phyloP scores from a whole-genome alignment of 2,113 vertebrate species.

The Ranitomeya imitator region DNA sequence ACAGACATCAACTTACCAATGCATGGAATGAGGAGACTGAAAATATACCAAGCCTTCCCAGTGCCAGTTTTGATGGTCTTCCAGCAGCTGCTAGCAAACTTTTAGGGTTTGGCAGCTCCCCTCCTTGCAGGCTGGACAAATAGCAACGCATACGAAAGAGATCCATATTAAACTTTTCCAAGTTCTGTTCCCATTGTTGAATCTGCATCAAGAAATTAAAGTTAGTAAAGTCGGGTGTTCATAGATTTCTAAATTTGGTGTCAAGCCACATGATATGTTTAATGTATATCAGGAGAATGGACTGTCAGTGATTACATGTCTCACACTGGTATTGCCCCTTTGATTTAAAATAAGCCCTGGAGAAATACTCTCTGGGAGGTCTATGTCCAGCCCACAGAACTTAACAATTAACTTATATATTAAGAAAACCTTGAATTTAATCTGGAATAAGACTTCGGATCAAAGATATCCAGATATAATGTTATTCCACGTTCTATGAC shows the following conservation, averaged over 20 bases:
- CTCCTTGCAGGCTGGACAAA: slow-evolving; percentile 91
- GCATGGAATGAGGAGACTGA: slow-evolving; percentile 96
- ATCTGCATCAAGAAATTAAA: slow-evolving; percentile 74
- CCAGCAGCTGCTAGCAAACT: slow-evolving; percentile 89
- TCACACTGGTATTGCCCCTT: too few relatives aligned
- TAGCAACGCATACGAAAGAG: slow-evolving; percentile 96
- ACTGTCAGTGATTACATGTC: too few relatives aligned
- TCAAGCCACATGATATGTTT: background rate
- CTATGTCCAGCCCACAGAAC: too few relatives aligned
- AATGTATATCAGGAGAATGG: too few relatives aligned
- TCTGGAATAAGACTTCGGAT: too few relatives aligned
- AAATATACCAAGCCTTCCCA: slow-evolving; percentile 91
- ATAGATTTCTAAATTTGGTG: slow-evolving; percentile 53
- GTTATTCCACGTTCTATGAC: too few relatives aligned
- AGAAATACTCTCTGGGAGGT: too few relatives aligned
- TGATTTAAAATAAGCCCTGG: too few relatives aligned
- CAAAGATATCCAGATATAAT: too few relatives aligned
- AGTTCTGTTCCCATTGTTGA: slow-evolving; percentile 98
- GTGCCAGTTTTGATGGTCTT: slow-evolving; percentile 87
- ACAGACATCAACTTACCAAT: slow-evolving; percentile 77
- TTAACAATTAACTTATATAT: too few relatives aligned
- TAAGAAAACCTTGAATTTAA: too few relatives aligned
- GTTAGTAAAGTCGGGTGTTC: slow-evolving; percentile 36
- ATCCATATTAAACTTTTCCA: slow-evolving; percentile 95
- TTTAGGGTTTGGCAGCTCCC: slow-evolving; percentile 95